Evolutionary conservation across 1,140 invertebrate species (phyloP).

Genomic region (Lysiphlebus fabarum): DNA sequence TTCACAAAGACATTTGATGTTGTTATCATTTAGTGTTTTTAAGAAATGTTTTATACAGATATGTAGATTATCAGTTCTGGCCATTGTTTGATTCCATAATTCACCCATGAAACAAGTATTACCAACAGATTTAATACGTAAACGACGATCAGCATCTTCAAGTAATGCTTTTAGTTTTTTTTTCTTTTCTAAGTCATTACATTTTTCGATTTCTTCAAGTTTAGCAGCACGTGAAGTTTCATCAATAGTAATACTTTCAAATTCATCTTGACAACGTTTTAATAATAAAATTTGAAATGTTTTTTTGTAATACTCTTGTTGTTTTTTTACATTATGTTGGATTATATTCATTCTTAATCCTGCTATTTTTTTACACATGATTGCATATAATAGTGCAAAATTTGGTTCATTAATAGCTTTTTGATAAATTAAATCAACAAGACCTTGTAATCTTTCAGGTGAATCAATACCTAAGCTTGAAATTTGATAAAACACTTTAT

Average conservation of each 20-base stretch:
- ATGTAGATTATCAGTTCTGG: conserved; percentile 86
- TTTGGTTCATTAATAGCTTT: conserved; percentile 93
- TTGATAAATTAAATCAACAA: conserved; percentile 90
- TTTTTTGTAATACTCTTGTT: conserved; percentile 27
- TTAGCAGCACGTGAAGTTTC: conserved; percentile 60
- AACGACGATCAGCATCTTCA: conserved; percentile 72
- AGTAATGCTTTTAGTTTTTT: conserved; percentile 66
- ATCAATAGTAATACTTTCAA: conserved; percentile 74
- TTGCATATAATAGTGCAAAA: conserved; percentile 86
- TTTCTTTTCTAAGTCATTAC: conserved; percentile 66
- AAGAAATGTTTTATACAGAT: conserved; percentile 79
- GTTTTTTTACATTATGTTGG: conserved; percentile 22
- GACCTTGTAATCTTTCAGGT: conserved; percentile 71
- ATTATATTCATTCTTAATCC: conserved; percentile 58
- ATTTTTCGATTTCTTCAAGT: conserved; percentile 64
- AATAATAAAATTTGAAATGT: conserved; percentile 81
- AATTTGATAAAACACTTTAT: conserved; percentile 75
- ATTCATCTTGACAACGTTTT: conserved; percentile 81
- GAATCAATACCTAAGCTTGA: conserved; percentile 72
- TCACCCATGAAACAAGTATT: conserved; percentile 87
- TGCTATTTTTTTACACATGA: conserved; percentile 70
- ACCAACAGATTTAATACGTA: conserved; percentile 79
- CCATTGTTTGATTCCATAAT: conserved; percentile 87
- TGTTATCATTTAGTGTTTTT: conserved; percentile 79
- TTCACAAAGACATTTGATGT: conserved; percentile 88